These are phyloP conservation scores for Castor canadensis DNA, from an alignment of 2,113 vertebrate species.

Conservation along the genomic window DNA sequence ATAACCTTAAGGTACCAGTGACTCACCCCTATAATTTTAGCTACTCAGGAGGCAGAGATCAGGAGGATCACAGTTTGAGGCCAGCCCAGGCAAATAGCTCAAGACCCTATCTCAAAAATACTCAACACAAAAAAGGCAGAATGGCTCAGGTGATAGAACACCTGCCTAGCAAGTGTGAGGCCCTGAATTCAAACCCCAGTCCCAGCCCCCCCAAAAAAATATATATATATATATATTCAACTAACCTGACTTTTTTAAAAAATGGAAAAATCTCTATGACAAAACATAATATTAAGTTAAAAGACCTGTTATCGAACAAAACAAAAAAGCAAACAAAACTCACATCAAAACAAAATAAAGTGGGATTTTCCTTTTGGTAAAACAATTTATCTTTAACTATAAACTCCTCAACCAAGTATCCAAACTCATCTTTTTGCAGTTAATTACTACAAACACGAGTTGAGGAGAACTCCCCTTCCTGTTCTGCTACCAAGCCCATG, in stretches of 20 bases:
- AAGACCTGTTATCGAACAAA: background rate
- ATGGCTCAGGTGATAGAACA: no score
- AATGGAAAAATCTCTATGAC: background rate
- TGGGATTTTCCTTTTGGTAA: background rate
- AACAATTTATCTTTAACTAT: background rate
- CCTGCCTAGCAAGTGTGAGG: no score
- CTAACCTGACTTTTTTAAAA: background rate
- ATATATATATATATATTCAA: slow-evolving; percentile 15
- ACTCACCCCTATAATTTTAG: no score
- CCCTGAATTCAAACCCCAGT: no score
- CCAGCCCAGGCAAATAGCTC: no score
- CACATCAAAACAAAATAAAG: background rate
- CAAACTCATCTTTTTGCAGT: background rate
- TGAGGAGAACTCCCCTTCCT: background rate
- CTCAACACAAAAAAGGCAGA: no score
- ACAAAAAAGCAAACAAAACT: background rate
- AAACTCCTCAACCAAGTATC: background rate
- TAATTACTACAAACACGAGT: background rate
- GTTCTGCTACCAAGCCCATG: background rate
- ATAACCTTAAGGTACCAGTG: no score
- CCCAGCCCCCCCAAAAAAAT: no score
- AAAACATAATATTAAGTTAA: background rate
- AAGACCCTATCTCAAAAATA: no score
- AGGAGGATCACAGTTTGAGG: no score
- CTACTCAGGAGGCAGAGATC: no score